Base-by-base conservation (phyloP, 2,113 vertebrate species). In the Lophotis ruficrista region DNA sequence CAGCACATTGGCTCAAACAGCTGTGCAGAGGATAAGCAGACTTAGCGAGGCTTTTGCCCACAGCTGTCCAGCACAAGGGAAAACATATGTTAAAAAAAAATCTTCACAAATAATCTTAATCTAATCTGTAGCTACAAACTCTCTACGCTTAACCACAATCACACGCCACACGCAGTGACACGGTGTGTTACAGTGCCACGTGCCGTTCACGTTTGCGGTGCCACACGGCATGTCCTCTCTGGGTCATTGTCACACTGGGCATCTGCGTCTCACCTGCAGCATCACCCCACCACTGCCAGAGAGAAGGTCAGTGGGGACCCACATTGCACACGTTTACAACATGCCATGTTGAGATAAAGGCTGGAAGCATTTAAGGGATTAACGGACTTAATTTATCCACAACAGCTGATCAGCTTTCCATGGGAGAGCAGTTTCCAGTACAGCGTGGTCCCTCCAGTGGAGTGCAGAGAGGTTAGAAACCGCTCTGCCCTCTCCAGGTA, bases 1-100 rank as follows among this genome's bases (percentile, higher is more conserved):
- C 75, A 72, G 79, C 66, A 51, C 22, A 10, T 25, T 9, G 47
- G 51, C 64, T 68, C 14, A 13, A 68, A 35, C 65, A 89, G 91
- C 66, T 91, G 84, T 11, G 62, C 73, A 60, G 78, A 21, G 75
- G 93, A 89, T 93, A 69, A 94, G 66, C 84, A 35, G 87, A 62
- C 25, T 93, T 92, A 78, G 57, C 0, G 4, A 84, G 69, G 73
- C 61, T 94, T 76, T 91, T 58, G 35, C 48, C 35, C 45, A 48
- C 87, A 92, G 68, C 75, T 85, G 78, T 72, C 70, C 70, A 76
- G 65, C 37, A 73, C n/a, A 15, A 51, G 75, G 56, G 16, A 79
- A 78, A 81, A 81, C 94, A 78, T 87, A 83, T 75, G 83, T 19
- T 31, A n/a, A 72, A 70, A 79, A 73, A 8, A 31, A 54, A 30